Evolutionary conservation across 2,797 vertebrate genomes (phyloP).

Genomic region (Aldrovandia affinis): DNA sequence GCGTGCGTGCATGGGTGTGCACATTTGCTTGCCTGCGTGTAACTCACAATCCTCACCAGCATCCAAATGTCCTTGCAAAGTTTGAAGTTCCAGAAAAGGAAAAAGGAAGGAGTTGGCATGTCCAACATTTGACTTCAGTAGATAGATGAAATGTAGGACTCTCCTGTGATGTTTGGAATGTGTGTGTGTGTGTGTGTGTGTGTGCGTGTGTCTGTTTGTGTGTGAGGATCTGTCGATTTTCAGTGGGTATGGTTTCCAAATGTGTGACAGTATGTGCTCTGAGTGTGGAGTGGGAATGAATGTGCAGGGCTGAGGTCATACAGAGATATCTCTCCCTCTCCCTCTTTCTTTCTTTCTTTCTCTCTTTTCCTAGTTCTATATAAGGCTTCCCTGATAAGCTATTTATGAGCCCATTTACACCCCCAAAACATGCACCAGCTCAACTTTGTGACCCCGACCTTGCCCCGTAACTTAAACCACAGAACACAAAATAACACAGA

Average conservation of each 20-base stretch:
- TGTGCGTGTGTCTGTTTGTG: neutral
- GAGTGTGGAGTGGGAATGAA: conserved; percentile 15
- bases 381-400: conserved; percentile 1
- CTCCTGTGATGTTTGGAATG: neutral
- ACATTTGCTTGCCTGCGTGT: neutral
- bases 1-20: neutral
- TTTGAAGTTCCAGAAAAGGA: neutral
- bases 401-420: neutral
- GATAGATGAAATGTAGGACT: neutral
- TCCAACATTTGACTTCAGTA: neutral
- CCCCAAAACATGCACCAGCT: neutral
- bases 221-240: conserved; percentile 28
- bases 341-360: neutral
- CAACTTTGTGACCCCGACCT: conserved; percentile 9
- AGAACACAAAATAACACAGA: neutral
- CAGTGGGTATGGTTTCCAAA: neutral
- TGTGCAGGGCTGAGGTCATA: conserved; percentile 38
- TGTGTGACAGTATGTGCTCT: conserved; percentile 12
- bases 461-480: neutral
- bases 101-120: neutral
- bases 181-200: neutral
- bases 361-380: neutral
- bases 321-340: conserved; percentile 15
- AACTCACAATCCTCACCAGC: neutral
- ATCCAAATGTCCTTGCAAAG: neutral